Evolutionary conservation across 2,113 vertebrate species (phyloP), one percentile per base, ranked within the genome.

Genomic region (Entomyzon cyanotis): DNA sequence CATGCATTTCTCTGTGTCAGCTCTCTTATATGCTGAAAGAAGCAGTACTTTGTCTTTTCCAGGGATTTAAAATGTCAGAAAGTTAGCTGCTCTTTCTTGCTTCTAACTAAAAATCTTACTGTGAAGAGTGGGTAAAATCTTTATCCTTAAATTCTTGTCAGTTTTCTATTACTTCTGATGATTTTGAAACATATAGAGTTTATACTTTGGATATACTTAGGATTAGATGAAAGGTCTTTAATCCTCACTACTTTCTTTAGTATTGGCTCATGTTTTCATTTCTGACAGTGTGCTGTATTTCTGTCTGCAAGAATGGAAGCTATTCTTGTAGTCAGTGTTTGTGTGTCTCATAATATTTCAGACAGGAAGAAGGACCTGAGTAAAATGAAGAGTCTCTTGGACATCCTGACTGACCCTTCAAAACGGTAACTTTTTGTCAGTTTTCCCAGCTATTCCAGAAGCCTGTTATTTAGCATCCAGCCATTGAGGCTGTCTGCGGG

Each of bases 341-440:
- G n/a, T 92, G 21, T 55, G 31, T 96, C 82, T 88, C 24, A 5
- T 74, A 11, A 44, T 94, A 21, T 93, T 82, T 81, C 98, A 99
- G 99, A 99, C 69, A 98, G 99, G 31, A 99, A 99, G 95, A 99
- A 99, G 95, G 99, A 99, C 93, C 98, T 99, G 92, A 99, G 99
- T 85, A 99, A 99, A 97, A 99, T 99, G 99, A 99, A 99, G 97
- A 99, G 99, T 94, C 98, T 99, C 50, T 88, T 99, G 79, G 99
- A 99, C 96, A 99, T 99, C 93, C 98, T 99, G 94, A 99, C 99
- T 0, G 99, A 99, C 60, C 99, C 99, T 30, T 99, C 98, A 56
- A 99, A 99, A 94, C 97, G 99, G 99, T 99, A 97, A 96, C 18
- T 44, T 14, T 11, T 23, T 55, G 44, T 35, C 12, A 21, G 8